Percentiles rank a stretch among this genome's conserved stretches.
Conservation (phyloP, 2,113 vertebrate species). For the Lepisosteus osseus region DNA sequence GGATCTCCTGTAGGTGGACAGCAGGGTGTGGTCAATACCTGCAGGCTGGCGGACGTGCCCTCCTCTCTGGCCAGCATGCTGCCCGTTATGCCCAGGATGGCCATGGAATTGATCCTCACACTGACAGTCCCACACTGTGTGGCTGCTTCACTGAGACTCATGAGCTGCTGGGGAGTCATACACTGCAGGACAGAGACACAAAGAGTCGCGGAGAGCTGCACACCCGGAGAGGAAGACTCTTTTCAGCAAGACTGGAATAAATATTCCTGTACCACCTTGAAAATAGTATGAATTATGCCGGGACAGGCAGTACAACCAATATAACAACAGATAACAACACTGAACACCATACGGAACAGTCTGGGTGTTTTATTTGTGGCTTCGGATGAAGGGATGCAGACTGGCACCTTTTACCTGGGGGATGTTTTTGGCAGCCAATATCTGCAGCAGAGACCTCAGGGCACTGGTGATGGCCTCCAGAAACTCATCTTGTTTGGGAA, state of each 20-base stretch:
- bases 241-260: no score
- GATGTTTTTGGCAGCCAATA: conserved; percentile 87
- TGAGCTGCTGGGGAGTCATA: conserved; percentile 83
- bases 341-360: no score
- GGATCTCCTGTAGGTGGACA: no score
- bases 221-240: no score
- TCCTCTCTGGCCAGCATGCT: conserved; percentile 82
- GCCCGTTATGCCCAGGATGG: conserved; percentile 91
- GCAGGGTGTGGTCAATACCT: conserved; percentile 63
- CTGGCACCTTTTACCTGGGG: conserved; percentile 70
- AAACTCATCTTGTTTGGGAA: conserved; percentile 82
- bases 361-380: no score
- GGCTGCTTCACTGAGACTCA: conserved; percentile 79
- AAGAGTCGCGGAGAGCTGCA: not conserved
- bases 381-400: not conserved
- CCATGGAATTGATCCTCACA: conserved; percentile 83
- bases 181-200: conserved; percentile 60
- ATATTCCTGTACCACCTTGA: no score
- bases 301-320: no score
- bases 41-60: conserved; percentile 75
- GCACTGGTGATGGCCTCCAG: conserved; percentile 90
- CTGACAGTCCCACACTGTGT: conserved; percentile 71
- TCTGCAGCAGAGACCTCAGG: conserved; percentile 86
- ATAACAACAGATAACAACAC: no score
- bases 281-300: no score